Conservation (phyloP, 2,888 invertebrate species). For the Machimus rusticus region DNA sequence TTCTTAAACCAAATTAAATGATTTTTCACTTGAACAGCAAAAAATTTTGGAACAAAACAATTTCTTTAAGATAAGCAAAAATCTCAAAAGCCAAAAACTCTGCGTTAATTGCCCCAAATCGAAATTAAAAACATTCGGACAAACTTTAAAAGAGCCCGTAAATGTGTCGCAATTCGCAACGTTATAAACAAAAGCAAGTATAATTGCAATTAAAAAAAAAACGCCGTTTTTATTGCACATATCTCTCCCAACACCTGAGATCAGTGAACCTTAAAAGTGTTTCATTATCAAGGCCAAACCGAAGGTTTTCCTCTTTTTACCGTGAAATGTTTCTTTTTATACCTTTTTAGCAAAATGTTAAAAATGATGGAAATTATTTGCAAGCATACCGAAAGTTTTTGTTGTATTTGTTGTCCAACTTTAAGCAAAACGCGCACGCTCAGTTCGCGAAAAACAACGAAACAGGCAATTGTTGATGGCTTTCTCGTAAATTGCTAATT, state of each 20-base stretch:
- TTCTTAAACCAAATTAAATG: no score
- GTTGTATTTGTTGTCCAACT: not conserved
- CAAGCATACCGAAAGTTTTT: not conserved
- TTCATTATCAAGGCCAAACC: slow-evolving; percentile 21
- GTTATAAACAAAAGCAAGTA: not conserved
- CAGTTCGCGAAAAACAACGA: not conserved
- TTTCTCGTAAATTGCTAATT: slow-evolving; percentile 10
- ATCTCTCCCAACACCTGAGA: not conserved
- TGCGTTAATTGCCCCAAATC: not conserved
- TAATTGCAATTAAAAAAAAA: not conserved
- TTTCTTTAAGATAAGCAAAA: not conserved
- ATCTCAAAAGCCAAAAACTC: not conserved
- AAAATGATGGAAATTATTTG: not conserved
- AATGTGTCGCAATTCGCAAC: not conserved
- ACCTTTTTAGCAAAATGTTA: not conserved
- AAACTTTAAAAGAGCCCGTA: not conserved
- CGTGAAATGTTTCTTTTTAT: not conserved
- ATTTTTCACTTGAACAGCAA: no score
- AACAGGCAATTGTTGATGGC: not conserved
- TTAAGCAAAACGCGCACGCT: not conserved
- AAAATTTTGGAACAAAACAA: no score
- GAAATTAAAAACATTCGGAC: not conserved
- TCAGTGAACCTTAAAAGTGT: slow-evolving; percentile 14
- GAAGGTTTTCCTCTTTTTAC: not conserved
- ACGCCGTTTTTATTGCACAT: not conserved